Base-by-base conservation (phyloP, 2,113 vertebrate species). In the Tiliqua scincoides region DNA sequence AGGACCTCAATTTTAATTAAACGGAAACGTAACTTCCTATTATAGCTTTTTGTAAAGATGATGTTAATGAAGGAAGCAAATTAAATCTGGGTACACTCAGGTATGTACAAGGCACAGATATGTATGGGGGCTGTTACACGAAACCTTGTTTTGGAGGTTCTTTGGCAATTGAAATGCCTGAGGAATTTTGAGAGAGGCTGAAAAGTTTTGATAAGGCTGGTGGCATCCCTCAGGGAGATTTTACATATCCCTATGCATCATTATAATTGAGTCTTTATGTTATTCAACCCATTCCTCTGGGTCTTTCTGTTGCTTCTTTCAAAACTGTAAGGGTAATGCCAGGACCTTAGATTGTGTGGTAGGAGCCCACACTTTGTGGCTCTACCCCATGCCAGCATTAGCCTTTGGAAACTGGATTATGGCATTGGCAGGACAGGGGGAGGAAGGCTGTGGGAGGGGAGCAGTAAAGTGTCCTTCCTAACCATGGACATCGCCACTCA, bases 1-100 rank as follows among this genome's bases (percentile, higher is more conserved):
- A 57, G 79, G 83, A 90, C 82, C 92, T 88, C 93, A 84, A 85
- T 82, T 89, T 15, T 52, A 90, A 37, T 86, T 92, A 63, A 71
- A 81, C 30, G 83, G 84, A 88, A 92, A 83, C 8, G 43, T 83
- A n/a, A 40, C 72, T 61, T 90, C 86, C 59, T 76, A 30, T 85
- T 83, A 61, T 12, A 61, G 25, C 65, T 68, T 82, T 84, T 48
- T 48, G 43, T 67, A 30, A 75, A 88, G 79, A 93, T 37, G 23
- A 73, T 85, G 93, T 80, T 92, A 89, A 85, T 88, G 32, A 79
- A 65, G 43, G 48, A 79, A 35, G 68, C 48, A 0, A 1, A 0
- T 88, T 86, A 88, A 27, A 48, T 89, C 84, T 85, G 78, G 37
- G 21, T 74, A 20, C n/a, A 32, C 21, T 35, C 17, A 11, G 7